phyloP scores from a whole-genome alignment of 2,113 vertebrate genomes.

The Cavia aperea region DNA sequence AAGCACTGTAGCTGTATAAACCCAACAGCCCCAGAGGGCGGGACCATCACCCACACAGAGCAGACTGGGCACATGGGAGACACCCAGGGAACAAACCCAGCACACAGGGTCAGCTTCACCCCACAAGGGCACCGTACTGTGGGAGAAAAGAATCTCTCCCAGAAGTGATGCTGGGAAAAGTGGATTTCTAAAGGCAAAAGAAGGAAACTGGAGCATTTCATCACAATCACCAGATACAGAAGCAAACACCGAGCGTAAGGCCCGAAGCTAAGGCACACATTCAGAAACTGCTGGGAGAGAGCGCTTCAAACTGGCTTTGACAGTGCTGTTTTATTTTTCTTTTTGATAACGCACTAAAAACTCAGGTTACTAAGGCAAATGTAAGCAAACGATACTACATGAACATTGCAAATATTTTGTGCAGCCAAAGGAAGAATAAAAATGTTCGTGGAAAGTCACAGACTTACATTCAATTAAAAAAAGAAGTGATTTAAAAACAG shows the following conservation, averaged over 20 bases:
- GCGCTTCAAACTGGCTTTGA: too few species aligned
- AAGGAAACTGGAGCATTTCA: neutral
- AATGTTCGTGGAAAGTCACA: neutral
- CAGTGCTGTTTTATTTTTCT: neutral
- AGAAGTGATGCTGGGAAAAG: neutral
- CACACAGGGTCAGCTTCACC: fast-evolving
- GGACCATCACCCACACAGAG: too few species aligned
- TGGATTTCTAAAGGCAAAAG: neutral
- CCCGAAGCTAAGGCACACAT: fast-evolving
- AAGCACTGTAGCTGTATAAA: neutral
- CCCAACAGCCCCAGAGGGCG: neutral
- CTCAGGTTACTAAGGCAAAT: neutral
- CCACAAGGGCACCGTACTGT: neutral
- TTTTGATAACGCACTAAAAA: neutral
- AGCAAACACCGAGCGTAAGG: neutral
- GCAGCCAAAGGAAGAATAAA: neutral
- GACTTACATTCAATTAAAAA: neutral
- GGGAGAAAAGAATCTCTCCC: neutral
- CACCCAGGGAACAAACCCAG: too few species aligned
- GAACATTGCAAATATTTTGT: neutral
- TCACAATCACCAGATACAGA: too few species aligned
- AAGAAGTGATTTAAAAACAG: neutral
- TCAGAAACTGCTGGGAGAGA: neutral
- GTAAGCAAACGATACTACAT: neutral
- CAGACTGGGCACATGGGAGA: too few species aligned